Percentiles rank a stretch among this genome's conserved stretches.
phyloP scores from a whole-genome alignment of 2,113 vertebrate genomes.

The Upupa epops region DNA sequence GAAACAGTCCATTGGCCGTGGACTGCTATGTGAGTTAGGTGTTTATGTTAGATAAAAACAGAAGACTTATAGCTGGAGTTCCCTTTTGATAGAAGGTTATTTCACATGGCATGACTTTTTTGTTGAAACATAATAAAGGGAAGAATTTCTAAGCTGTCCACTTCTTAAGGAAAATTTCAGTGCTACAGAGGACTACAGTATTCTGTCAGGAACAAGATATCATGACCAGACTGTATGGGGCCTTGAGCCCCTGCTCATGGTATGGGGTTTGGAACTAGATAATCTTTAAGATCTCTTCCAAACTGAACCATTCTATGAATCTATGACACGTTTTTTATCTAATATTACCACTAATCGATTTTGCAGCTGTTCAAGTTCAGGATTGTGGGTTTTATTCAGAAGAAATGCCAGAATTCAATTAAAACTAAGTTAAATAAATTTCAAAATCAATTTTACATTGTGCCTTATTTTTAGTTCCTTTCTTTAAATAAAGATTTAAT shows the following conservation, averaged over 20 bases:
- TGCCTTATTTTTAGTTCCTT: background rate
- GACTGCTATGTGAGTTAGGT: background rate
- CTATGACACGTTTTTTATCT: background rate
- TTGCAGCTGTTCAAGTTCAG: background rate
- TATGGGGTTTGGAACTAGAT: no score
- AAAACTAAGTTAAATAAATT: background rate
- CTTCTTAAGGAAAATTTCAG: background rate
- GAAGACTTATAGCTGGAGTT: background rate
- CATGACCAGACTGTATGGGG: no score
- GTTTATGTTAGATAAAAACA: background rate
- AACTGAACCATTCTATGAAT: no score
- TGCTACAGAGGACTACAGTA: background rate
- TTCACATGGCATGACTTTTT: background rate
- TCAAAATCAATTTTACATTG: background rate
- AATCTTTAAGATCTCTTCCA: no score
- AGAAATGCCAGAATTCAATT: background rate
- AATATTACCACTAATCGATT: background rate
- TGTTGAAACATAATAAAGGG: background rate
- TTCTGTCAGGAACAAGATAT: background rate
- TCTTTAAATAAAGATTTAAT: background rate
- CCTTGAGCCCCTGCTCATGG: no score
- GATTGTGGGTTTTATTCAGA: background rate
- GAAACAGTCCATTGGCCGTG: background rate
- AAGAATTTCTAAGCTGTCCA: background rate
- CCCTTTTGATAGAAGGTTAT: background rate